phyloP scores from a whole-genome alignment of 1,140 invertebrate species.

The Nebria ingens region DNA sequence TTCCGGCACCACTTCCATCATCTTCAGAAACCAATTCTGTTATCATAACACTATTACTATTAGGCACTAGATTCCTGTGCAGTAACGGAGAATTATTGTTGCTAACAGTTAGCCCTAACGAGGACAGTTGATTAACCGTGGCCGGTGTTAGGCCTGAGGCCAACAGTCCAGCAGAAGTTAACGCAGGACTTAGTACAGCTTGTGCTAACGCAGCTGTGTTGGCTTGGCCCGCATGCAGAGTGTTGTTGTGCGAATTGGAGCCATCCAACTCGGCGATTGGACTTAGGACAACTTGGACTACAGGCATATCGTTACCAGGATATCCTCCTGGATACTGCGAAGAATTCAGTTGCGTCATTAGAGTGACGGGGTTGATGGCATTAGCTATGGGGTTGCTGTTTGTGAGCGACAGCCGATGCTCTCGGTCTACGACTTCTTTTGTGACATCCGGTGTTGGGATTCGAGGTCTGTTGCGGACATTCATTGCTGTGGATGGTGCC shows the following conservation, averaged over 20 bases:
- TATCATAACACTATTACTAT: slow-evolving; percentile 13
- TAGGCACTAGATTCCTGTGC: slow-evolving; percentile 30
- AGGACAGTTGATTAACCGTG: slow-evolving; percentile 33
- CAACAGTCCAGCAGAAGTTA: slow-evolving; percentile 44
- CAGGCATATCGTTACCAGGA: slow-evolving; percentile 43
- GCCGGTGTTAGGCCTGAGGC: slow-evolving; percentile 39
- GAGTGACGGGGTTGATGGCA: slow-evolving; percentile 37
- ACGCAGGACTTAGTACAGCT: slow-evolving; percentile 51
- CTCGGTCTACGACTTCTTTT: slow-evolving; percentile 61
- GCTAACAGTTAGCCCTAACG: slow-evolving; percentile 29
- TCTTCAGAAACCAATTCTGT: slow-evolving; percentile 28
- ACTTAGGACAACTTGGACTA: slow-evolving; percentile 64
- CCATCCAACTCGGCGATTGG: slow-evolving; percentile 67
- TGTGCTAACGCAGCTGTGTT: slow-evolving; percentile 59
- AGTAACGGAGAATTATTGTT: slow-evolving; percentile 34
- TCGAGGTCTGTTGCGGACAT: slow-evolving; percentile 62
- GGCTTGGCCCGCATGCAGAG: slow-evolving; percentile 52
- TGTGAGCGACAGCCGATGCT: slow-evolving; percentile 41
- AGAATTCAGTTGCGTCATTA: slow-evolving; percentile 45
- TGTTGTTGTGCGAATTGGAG: slow-evolving; percentile 50
- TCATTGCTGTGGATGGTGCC: slow-evolving; percentile 45
- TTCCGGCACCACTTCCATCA: slow-evolving; percentile 27
- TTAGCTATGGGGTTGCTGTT: slow-evolving; percentile 16
- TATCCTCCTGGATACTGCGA: slow-evolving; percentile 45
- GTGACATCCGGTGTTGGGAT: slow-evolving; percentile 79